These are phyloP conservation scores for Grammomys dolichurus DNA, from an alignment of 2,113 vertebrate genomes.

Conservation along the genomic window DNA sequence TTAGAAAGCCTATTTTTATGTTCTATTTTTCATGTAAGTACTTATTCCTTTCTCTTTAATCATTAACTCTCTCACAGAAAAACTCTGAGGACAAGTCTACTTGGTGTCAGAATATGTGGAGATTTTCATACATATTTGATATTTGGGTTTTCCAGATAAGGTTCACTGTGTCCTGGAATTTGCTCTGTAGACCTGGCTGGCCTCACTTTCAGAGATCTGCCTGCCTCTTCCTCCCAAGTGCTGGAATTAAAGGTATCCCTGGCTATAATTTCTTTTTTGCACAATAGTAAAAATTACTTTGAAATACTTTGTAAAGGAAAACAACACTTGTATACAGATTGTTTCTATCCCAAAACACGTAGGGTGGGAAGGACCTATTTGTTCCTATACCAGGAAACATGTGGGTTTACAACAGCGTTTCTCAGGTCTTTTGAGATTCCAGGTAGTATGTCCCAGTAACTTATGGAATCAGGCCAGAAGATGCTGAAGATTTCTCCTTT, in stretches of 20 bases:
- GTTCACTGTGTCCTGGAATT: background rate
- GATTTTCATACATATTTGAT: background rate
- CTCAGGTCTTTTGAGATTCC: background rate
- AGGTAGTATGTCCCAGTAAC: background rate
- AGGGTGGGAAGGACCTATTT: background rate
- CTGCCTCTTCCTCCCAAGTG: background rate
- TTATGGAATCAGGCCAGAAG: background rate
- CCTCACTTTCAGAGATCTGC: background rate
- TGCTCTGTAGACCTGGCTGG: background rate
- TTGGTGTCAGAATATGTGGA: background rate
- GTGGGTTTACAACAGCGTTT: background rate
- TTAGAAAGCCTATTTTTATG: background rate
- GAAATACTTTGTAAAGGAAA: constrained; percentile 42
- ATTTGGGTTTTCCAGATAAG: background rate
- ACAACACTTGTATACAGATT: background rate
- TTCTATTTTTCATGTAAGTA: background rate
- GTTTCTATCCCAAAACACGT: background rate
- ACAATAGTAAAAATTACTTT: background rate
- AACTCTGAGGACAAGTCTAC: background rate
- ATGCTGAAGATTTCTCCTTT: background rate
- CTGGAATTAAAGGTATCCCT: background rate
- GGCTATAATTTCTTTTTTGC: background rate
- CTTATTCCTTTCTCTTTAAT: background rate
- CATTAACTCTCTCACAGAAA: background rate
- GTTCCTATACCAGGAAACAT: background rate